A percentile compares a stretch with the other conserved stretches of the same genome.
phyloP scores from a whole-genome alignment of 2,797 vertebrate species.

The Percopsis omiscomaycus region DNA sequence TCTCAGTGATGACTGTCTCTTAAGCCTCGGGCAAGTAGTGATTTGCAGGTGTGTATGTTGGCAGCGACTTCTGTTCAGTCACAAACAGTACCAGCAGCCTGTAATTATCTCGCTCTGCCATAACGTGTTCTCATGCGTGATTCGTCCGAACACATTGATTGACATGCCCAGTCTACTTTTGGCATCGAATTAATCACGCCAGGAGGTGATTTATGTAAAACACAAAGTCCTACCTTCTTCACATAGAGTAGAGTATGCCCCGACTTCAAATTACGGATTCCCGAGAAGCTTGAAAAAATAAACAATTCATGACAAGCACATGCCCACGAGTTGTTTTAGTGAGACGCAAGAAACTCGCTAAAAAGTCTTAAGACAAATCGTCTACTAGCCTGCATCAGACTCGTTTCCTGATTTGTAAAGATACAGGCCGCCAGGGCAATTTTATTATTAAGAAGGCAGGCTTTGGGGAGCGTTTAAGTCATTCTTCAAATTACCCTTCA shows the following conservation, averaged over 20 bases:
- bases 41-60: constrained; percentile 78
- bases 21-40: constrained; percentile 65
- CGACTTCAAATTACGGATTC: constrained; percentile 31
- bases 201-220: constrained; percentile 60
- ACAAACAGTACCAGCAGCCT: constrained; percentile 66
- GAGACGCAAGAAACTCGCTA: constrained; percentile 30
- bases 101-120: constrained; percentile 79
- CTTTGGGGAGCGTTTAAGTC: constrained; percentile 39
- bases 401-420: not conserved
- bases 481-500: constrained; percentile 54
- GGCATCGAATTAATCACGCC: constrained; percentile 60
- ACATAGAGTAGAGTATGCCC: constrained; percentile 10
- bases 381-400: not conserved
- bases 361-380: not conserved
- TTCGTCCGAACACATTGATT: constrained; percentile 45
- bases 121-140: constrained; percentile 71
- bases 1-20: constrained; percentile 61
- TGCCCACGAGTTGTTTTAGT: constrained; percentile 30
- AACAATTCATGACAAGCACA: constrained; percentile 25
- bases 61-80: constrained; percentile 68
- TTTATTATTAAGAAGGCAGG: constrained; percentile 4
- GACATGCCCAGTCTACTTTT: constrained; percentile 42
- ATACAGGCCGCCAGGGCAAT: not conserved
- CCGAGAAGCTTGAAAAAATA: constrained; percentile 35
- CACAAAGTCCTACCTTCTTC: constrained; percentile 54